Base-by-base conservation (phyloP, 1,140 invertebrate species). In the Heliconius melpomene region DNA sequence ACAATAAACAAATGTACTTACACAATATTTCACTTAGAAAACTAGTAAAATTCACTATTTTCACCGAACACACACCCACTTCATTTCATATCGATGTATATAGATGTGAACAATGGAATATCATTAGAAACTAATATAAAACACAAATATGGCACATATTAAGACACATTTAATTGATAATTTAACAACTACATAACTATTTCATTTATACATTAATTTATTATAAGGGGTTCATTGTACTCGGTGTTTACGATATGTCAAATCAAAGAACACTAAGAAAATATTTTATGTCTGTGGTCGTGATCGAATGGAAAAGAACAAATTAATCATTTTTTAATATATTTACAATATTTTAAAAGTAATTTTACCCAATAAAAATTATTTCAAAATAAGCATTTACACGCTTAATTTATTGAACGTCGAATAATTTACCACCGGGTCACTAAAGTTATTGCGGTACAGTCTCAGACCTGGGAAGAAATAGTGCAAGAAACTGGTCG, bases 241-340 rank as follows among this genome's bases (percentile, higher is more conserved):
- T 86, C 78, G 26, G 60, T 92, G 91, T 92, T 92, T 92, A 92
- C 89, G 87, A 85, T 85, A 86, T 83, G 87, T 89, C 88, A 91
- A 87, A 89, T 88, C 88, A 83, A 89, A 88, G 82, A 79, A 36
- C 60, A 52, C 8, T 52, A 20, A 77, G 70, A 80, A 79, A 46
- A 66, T 66, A 57, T 66, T 26, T 23, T 23, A 60, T 23, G 20
- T 54, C 52, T 36, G 52, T n/a, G 46, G 32, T 60, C 11, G 20
- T 2, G 29, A 75, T 11, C 7, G 16, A 32, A 50, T 46, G 13
- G 16, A 46, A 46, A 46, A 46, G 16, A 46, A 46, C 13, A 16
- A 46, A 46, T 46, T 5, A 46, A 46, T 46, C 13, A 20, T 52
- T 52, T 52, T 52, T 7, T 7, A 52, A 20, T 50, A 18, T 50